Evolutionary conservation across 2,113 vertebrate genomes (phyloP).

Genomic region (Pangasianodon gigas): DNA sequence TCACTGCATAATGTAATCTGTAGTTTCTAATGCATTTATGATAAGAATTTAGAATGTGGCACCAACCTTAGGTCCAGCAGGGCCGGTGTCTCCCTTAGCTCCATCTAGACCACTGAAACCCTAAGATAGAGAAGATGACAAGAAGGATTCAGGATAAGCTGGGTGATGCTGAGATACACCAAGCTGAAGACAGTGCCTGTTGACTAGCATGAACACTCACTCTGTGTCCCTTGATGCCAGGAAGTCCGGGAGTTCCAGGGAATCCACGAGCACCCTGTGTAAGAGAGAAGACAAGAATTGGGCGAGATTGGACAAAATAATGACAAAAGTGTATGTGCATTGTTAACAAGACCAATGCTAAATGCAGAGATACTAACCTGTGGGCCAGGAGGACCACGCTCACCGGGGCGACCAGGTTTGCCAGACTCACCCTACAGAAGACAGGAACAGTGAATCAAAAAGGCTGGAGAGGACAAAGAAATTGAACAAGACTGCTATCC

Average conservation of each 20-base stretch:
- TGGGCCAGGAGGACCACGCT: slow-evolving; percentile 89
- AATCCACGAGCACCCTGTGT: slow-evolving; percentile 92
- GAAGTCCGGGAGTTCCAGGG: slow-evolving; percentile 95
- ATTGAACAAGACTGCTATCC: background rate
- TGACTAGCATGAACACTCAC: slow-evolving; percentile 74
- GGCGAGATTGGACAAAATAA: background rate
- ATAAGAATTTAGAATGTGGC: background rate
- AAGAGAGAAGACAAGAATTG: background rate
- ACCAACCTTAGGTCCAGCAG: slow-evolving; percentile 93
- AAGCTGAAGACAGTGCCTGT: background rate
- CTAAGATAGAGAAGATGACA: slow-evolving; percentile 64
- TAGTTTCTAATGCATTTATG: background rate
- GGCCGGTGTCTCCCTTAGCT: slow-evolving; percentile 91
- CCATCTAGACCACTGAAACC: slow-evolving; percentile 98
- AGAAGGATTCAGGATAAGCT: background rate
- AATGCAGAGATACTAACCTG: slow-evolving; percentile 78
- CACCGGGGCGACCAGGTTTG: slow-evolving; percentile 89
- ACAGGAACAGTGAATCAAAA: slow-evolving; percentile 41
- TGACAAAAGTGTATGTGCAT: background rate
- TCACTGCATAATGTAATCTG: background rate
- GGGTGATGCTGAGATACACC: background rate
- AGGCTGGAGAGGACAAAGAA: background rate
- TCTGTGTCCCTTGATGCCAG: slow-evolving; percentile 98
- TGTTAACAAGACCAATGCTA: background rate
- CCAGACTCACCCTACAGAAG: slow-evolving; percentile 90